Evolutionary conservation across 2,113 vertebrate genomes (phyloP).

Genomic region (Azemiops feae): DNA sequence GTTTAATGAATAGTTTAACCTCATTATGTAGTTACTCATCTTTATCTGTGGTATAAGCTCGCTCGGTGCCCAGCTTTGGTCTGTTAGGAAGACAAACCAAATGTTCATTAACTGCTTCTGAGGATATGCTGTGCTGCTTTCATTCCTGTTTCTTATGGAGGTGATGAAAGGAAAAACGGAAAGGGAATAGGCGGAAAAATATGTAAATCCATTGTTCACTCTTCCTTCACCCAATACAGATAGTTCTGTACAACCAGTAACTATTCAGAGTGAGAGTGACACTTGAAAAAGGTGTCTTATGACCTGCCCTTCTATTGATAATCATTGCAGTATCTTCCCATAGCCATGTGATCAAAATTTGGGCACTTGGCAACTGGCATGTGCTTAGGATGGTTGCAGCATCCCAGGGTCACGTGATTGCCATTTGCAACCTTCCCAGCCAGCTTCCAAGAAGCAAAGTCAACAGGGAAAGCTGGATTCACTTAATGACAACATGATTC

Average conservation of each 20-base stretch:
- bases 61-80: slow-evolving; percentile 53
- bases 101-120: slow-evolving; percentile 46
- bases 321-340: no score
- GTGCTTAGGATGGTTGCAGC: no score
- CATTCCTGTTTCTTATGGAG: neutral
- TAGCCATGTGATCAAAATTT: no score
- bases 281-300: neutral
- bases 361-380: no score
- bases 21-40: slow-evolving; percentile 64
- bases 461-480: no score
- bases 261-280: neutral
- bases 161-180: neutral
- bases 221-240: neutral
- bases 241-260: neutral
- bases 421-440: no score
- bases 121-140: neutral
- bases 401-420: no score
- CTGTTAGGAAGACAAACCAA: slow-evolving; percentile 51
- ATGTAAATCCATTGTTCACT: neutral
- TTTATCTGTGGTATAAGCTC: slow-evolving; percentile 57
- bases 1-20: slow-evolving; percentile 76
- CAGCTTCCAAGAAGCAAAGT: no score
- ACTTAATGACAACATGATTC: no score
- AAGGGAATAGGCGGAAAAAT: neutral
- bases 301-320: no score